Base-by-base conservation (phyloP, 2,888 invertebrate genomes). In the Rotaria socialis region DNA sequence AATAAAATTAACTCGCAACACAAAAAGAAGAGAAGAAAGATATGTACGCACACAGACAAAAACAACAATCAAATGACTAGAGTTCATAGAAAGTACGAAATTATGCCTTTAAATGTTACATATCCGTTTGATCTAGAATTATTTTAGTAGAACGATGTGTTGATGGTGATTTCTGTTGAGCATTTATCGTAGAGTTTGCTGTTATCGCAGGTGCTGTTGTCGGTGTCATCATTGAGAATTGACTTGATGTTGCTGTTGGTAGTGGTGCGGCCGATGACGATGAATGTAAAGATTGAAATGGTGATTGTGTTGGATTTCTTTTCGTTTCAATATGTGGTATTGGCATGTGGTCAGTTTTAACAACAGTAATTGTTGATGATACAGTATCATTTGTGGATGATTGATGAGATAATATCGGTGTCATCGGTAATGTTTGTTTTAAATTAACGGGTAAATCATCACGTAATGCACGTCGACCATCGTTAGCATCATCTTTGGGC, bases 381-480 rank as follows among this genome's bases (percentile, higher is more conserved):
- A 80, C 80, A n/a, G 43, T 47, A 35, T 67, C 67, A 67, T 67
- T 67, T 19, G 67, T 67, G 3, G 47, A 43, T 47, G 47, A 43
- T 80, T 80, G 80, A 80, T 80, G 80, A n/a, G 80, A 80, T 43
- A 80, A n/a, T 11, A 80, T 80, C 3, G 80, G 80, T 80, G 80
- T 80, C 80, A 80, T 80, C 11, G 80, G 80, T 47, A 80, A 80
- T 80, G 80, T 41, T 43, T 75, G 80, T 80, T 43, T 43, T 47
- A 80, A 43, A 80, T 80, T 47, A 80, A 47, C 80, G n/a, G 47
- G 10, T 47, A 80, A 47, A 47, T 80, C 80, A 80, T 80, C 80
- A 80, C 80, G 80, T 24, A 80, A 43, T 80, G 80, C 80, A 47
- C 80, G 80, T n/a, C 80, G 47, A 80, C 80, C 85, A 24, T 85